A percentile compares a stretch with the other conserved stretches of the same genome.
Conservation (phyloP, 2,888 invertebrate genomes). For the Sinopyrophorus schimmeli region DNA sequence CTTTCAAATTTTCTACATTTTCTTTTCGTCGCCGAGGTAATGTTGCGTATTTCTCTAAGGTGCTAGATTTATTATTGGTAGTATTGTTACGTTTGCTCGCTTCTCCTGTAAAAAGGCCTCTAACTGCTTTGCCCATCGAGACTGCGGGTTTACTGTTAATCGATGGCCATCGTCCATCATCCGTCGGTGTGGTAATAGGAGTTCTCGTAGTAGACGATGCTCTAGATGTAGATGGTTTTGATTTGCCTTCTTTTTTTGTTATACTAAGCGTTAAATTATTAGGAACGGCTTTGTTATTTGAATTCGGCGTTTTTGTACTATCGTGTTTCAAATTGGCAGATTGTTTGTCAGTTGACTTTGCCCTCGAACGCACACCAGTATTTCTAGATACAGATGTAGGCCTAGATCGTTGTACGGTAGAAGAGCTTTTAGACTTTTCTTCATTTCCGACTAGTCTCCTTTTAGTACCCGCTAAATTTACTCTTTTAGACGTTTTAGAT, state of each 20-base stretch:
- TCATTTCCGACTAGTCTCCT: slow-evolving; percentile 62
- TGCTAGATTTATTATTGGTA: slow-evolving; percentile 54
- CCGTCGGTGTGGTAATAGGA: slow-evolving; percentile 65
- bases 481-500: slow-evolving; percentile 55
- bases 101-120: slow-evolving; percentile 50
- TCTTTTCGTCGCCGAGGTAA: slow-evolving; percentile 74
- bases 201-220: slow-evolving; percentile 42
- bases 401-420: slow-evolving; percentile 41
- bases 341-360: slow-evolving; percentile 61
- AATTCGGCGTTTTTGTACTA: slow-evolving; percentile 12
- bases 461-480: slow-evolving; percentile 54
- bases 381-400: slow-evolving; percentile 44
- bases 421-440: slow-evolving; percentile 41
- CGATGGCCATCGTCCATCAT: slow-evolving; percentile 73
- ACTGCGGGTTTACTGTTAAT: slow-evolving; percentile 54
- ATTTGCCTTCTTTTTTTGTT: slow-evolving; percentile 15
- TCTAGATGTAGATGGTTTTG: slow-evolving; percentile 10
- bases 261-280: slow-evolving; percentile 14
- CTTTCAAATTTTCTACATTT: slow-evolving; percentile 57
- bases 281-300: slow-evolving; percentile 24
- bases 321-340: slow-evolving; percentile 43
- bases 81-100: slow-evolving; percentile 11
- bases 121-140: slow-evolving; percentile 48
- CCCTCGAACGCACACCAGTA: slow-evolving; percentile 38
- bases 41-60: slow-evolving; percentile 77